Evolutionary conservation across 2,888 invertebrate genomes (phyloP).

Genomic region (Tetragonula carbonaria): DNA sequence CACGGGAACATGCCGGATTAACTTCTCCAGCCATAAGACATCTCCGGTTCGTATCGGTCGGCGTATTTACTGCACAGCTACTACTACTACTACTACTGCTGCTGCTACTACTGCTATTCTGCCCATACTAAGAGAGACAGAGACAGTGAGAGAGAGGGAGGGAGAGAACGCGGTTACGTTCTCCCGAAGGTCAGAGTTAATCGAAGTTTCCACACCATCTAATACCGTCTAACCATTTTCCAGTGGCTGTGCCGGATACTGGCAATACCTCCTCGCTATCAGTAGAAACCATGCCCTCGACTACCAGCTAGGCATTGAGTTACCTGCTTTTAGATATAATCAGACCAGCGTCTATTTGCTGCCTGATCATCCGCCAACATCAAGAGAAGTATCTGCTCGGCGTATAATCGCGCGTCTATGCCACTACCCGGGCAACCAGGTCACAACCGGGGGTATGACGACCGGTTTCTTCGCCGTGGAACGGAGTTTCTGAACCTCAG

Average conservation of each 20-base stretch:
- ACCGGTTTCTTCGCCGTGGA: neutral
- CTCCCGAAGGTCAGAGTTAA: slow-evolving; percentile 63
- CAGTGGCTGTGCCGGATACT: slow-evolving; percentile 46
- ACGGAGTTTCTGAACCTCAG: neutral
- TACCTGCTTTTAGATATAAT: slow-evolving; percentile 51
- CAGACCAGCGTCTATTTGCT: slow-evolving; percentile 34
- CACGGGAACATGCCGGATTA: slow-evolving; percentile 48
- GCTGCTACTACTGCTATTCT: no score
- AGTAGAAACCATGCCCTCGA: slow-evolving; percentile 38
- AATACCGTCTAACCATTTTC: slow-evolving; percentile 60
- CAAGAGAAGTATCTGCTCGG: neutral
- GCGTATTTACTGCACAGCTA: slow-evolving; percentile 47
- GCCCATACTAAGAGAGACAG: no score
- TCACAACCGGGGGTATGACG: neutral
- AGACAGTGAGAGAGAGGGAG: neutral
- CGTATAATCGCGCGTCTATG: neutral
- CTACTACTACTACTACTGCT: neutral
- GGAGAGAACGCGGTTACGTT: slow-evolving; percentile 26
- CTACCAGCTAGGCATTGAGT: slow-evolving; percentile 45
- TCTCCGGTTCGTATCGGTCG: slow-evolving; percentile 32
- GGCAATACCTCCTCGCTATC: slow-evolving; percentile 49
- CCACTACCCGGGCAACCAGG: neutral
- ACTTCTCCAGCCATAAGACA: slow-evolving; percentile 54
- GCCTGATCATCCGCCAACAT: slow-evolving; percentile 25
- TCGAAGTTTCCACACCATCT: slow-evolving; percentile 64